Percentiles rank a stretch among this genome's conserved stretches.
Evolutionary conservation across 30 jellyfish, hydroid and myxozoan genomes (phyloP).

Genomic region (Sanderia malayensis): DNA sequence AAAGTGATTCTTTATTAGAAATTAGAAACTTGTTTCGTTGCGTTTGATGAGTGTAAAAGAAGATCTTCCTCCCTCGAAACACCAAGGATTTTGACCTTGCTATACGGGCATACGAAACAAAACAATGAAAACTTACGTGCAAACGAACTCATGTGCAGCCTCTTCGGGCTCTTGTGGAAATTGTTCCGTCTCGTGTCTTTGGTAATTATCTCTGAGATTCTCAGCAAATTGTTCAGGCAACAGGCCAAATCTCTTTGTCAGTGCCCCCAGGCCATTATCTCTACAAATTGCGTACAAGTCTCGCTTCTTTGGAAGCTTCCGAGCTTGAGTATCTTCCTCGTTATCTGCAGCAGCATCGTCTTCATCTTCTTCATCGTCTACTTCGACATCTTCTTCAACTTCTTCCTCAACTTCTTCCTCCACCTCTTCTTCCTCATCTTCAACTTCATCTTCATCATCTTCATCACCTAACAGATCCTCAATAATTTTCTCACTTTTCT

Average conservation of each 20-base stretch:
- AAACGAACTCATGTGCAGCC: slow-evolving; percentile 76
- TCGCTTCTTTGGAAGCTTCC: slow-evolving; percentile 88
- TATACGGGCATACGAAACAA: too few relatives aligned
- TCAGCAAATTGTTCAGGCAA: slow-evolving; percentile 94
- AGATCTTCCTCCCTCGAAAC: too few relatives aligned
- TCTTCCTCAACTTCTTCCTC: slow-evolving; percentile 45
- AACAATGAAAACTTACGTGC: slow-evolving; percentile 85
- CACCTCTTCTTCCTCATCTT: slow-evolving; percentile 11
- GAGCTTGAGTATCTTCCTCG: slow-evolving; percentile 29
- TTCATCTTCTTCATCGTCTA: slow-evolving; percentile 49
- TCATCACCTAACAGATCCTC: slow-evolving; percentile 1
- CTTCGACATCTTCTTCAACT: slow-evolving; percentile 52
- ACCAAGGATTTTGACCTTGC: too few relatives aligned
- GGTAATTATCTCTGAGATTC: slow-evolving; percentile 94
- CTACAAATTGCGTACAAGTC: slow-evolving; percentile 81
- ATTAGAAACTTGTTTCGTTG: too few relatives aligned
- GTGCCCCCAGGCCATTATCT: slow-evolving; percentile 68
- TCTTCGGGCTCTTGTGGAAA: slow-evolving; percentile 87
- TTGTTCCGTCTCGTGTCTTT: slow-evolving; percentile 94
- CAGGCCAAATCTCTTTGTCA: slow-evolving; percentile 83
- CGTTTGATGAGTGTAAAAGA: too few relatives aligned
- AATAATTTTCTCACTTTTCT: slow-evolving; percentile 6
- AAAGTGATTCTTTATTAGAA: too few relatives aligned
- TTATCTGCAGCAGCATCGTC: slow-evolving; percentile 46
- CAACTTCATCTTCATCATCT: slow-evolving; percentile 30